Conservation (phyloP, 2,888 invertebrate species). For the Tineola bisselliella region DNA sequence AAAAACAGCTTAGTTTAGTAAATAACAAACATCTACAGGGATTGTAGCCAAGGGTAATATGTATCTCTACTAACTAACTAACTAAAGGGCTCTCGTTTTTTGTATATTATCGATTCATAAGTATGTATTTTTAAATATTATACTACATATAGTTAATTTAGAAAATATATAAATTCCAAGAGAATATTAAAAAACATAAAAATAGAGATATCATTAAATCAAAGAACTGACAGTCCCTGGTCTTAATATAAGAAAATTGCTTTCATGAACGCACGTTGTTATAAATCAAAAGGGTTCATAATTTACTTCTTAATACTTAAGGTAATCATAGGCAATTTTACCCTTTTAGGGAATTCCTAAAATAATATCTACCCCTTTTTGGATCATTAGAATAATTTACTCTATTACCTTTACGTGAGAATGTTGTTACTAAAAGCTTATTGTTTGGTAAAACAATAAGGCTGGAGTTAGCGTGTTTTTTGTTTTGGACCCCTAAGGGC, state of each 20-base stretch:
- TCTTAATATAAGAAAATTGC: not conserved
- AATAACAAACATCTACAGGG: too few relatives aligned
- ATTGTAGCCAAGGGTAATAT: too few relatives aligned
- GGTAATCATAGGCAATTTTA: slow-evolving; percentile 4
- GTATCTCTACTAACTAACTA: too few relatives aligned
- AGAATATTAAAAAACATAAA: too few relatives aligned
- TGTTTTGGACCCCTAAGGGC: not conserved
- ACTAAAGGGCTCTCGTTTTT: too few relatives aligned
- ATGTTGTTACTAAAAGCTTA: not conserved
- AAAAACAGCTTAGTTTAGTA: too few relatives aligned
- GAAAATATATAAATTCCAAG: too few relatives aligned
- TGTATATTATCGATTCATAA: too few relatives aligned
- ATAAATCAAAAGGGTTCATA: slow-evolving; percentile 1
- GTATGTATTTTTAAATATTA: too few relatives aligned
- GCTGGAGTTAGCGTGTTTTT: not conserved
- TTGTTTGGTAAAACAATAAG: not conserved
- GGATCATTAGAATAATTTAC: slow-evolving; percentile 3
- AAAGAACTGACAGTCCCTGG: not conserved
- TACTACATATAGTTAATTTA: too few relatives aligned
- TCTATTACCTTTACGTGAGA: not conserved
- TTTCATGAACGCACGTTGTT: not conserved
- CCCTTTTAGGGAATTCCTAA: slow-evolving; percentile 1
- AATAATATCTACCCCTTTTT: not conserved
- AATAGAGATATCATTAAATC: too few relatives aligned
- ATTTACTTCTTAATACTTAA: not conserved